A percentile compares a stretch with the other conserved stretches of the same genome.
phyloP scores from a whole-genome alignment of 1,140 invertebrate species.

The Hermetia illucens region DNA sequence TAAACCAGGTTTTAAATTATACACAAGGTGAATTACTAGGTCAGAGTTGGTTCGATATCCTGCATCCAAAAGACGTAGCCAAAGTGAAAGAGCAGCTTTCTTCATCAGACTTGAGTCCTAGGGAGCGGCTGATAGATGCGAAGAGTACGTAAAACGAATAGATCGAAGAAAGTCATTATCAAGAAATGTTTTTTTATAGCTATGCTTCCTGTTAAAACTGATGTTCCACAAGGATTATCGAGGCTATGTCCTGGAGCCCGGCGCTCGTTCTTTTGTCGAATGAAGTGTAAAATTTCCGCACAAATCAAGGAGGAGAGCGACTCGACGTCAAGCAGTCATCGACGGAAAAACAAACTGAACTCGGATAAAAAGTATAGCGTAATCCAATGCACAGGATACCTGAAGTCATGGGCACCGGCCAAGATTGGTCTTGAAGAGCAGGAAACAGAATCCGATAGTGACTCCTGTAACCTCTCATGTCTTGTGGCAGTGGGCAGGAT shows the following conservation, averaged over 20 bases:
- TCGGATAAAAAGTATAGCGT: constrained; percentile 58
- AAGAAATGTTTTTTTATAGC: constrained; percentile 37
- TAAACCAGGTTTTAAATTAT: constrained; percentile 70
- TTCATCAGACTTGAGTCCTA: constrained; percentile 73
- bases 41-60: constrained; percentile 87
- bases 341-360: constrained; percentile 49
- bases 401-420: constrained; percentile 80
- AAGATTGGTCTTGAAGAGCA: constrained; percentile 54
- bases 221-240: constrained; percentile 57
- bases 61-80: constrained; percentile 87
- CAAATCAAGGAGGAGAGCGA: constrained; percentile 63
- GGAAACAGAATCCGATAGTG: constrained; percentile 50
- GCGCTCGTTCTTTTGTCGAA: constrained; percentile 85
- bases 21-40: constrained; percentile 78
- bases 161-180: constrained; percentile 1
- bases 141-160: constrained; percentile 55
- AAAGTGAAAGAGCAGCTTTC: constrained; percentile 93
- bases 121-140: constrained; percentile 80
- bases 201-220: constrained; percentile 81
- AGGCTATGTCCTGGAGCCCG: constrained; percentile 74
- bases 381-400: constrained; percentile 79
- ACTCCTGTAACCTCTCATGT: constrained; percentile 68
- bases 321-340: constrained; percentile 44
- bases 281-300: constrained; percentile 59
- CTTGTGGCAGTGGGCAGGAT: constrained; percentile 67